These are phyloP conservation scores for Allophyes oxyacanthae DNA, from an alignment of 2,888 invertebrate genomes.

Conservation along the genomic window DNA sequence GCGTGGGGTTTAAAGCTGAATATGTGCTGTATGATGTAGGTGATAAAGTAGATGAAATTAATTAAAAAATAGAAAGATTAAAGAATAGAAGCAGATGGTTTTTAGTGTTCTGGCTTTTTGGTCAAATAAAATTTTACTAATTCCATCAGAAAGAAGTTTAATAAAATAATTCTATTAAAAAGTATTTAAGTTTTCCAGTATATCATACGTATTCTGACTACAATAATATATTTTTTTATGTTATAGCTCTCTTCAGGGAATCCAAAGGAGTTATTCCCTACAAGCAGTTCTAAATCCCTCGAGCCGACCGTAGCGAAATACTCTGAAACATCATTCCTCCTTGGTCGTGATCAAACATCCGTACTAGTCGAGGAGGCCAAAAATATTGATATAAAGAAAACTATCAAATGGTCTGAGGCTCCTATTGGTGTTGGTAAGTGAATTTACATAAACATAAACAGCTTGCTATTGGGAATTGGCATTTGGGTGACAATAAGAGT, in stretches of 20 bases:
- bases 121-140: too few relatives aligned
- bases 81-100: too few relatives aligned
- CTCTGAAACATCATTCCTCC: conserved; percentile 93
- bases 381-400: conserved; percentile 89
- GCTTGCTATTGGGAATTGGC: too few relatives aligned
- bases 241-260: conserved; percentile 88
- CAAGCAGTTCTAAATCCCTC: conserved; percentile 93
- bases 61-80: background rate
- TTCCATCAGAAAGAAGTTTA: too few relatives aligned
- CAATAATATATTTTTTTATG: background rate
- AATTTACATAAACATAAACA: conserved; percentile 2
- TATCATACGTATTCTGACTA: too few relatives aligned
- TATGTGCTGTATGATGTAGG: conserved; percentile 93
- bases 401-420: conserved; percentile 94
- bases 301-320: conserved; percentile 96
- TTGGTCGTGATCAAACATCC: conserved; percentile 96
- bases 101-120: too few relatives aligned
- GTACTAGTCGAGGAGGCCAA: conserved; percentile 93
- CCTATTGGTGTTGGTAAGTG: conserved; percentile 91
- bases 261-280: conserved; percentile 95
- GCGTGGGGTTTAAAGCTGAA: conserved; percentile 96
- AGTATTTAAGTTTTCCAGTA: too few relatives aligned
- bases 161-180: too few relatives aligned
- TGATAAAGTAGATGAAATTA: conserved; percentile 28
- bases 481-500: too few relatives aligned